Conservation (phyloP, 2,113 vertebrate genomes). For the Hipposideros armiger region DNA sequence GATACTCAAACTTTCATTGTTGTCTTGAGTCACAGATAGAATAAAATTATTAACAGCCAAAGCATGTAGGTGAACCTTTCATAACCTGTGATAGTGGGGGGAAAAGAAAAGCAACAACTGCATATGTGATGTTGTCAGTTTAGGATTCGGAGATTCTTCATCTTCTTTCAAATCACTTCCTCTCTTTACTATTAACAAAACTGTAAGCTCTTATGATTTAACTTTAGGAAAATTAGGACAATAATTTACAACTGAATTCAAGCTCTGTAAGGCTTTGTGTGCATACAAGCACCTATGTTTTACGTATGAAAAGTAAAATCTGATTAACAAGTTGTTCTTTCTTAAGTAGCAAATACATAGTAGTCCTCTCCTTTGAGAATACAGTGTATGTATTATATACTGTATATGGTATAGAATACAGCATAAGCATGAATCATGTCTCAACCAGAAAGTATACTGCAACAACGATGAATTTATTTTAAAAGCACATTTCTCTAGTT, state of each 20-base stretch:
- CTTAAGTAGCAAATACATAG: not conserved
- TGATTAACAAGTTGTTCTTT: not conserved
- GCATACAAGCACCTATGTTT: not conserved
- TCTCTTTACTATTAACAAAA: not conserved
- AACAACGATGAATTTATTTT: not conserved
- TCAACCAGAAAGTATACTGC: not conserved
- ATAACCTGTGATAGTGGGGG: not conserved
- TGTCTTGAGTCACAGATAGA: not conserved
- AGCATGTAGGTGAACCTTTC: not conserved
- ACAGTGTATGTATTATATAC: not conserved
- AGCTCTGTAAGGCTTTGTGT: not conserved
- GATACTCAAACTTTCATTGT: not conserved
- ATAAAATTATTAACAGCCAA: not conserved
- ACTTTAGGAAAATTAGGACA: conserved; percentile 19
- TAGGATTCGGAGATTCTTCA: not conserved
- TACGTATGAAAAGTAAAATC: conserved; percentile 43
- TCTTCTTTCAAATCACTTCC: not conserved
- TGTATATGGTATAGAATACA: not conserved
- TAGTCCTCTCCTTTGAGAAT: not conserved
- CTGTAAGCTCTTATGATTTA: not conserved
- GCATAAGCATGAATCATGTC: not conserved
- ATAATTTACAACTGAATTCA: conserved; percentile 2
- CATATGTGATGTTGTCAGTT: not conserved
- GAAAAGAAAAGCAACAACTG: not conserved
- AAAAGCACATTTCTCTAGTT: not conserved